Percentiles rank a stretch among this genome's conserved stretches.
Conservation (phyloP, 2,797 vertebrate species). For the Limosa lapponica region DNA sequence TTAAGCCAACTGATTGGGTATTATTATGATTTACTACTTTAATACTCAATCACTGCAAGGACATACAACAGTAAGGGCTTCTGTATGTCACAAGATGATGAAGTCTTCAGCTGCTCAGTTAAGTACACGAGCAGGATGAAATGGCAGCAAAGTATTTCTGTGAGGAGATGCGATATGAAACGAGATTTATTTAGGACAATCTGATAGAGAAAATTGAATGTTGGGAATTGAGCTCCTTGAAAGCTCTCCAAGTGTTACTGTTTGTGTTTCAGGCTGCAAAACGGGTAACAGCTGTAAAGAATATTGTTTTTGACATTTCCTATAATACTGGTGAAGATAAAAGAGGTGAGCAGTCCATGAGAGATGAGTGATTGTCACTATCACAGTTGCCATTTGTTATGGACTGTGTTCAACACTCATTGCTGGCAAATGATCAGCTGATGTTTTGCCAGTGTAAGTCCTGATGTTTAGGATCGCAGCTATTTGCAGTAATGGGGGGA, state of each 20-base stretch:
- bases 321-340: constrained; percentile 50
- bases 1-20: constrained; percentile 60
- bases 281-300: constrained; percentile 18
- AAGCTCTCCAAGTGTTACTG: constrained; percentile 45
- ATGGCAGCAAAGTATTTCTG: constrained; percentile 8
- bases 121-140: constrained; percentile 13
- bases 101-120: constrained; percentile 34
- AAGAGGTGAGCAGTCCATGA: constrained; percentile 50
- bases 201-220: constrained; percentile 72
- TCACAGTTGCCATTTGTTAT: neutral
- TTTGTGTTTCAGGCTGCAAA: constrained; percentile 42
- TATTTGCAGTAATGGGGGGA: neutral
- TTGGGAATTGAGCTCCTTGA: constrained; percentile 54
- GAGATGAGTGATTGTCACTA: constrained; percentile 33
- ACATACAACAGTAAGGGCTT: neutral
- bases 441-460: neutral
- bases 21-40: constrained; percentile 50
- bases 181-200: constrained; percentile 69
- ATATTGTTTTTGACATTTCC: constrained; percentile 52
- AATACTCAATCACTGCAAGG: neutral
- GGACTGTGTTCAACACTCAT: neutral
- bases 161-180: constrained; percentile 34
- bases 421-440: constrained; percentile 4
- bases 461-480: neutral
- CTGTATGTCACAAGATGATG: neutral